phyloP scores from a whole-genome alignment of 2,113 vertebrate species.

The Brevimyrus niger region DNA sequence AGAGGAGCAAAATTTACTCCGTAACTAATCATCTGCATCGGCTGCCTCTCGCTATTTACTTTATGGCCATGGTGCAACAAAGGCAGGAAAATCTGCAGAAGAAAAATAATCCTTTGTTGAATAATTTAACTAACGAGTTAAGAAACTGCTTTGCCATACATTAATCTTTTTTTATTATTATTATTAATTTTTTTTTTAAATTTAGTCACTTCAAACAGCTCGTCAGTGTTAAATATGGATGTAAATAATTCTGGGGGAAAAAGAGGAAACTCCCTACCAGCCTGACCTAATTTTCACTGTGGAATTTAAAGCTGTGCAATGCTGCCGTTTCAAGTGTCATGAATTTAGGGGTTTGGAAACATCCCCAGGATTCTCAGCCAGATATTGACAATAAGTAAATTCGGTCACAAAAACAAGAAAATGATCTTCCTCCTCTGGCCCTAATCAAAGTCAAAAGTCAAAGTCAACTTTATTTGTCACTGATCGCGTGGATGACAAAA shows the following conservation, averaged over 20 bases:
- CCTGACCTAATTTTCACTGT: constrained; percentile 5
- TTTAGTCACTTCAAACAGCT: not conserved
- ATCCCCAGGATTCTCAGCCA: not conserved
- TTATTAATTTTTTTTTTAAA: too few relatives aligned
- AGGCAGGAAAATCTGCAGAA: not conserved
- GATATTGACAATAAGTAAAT: not conserved
- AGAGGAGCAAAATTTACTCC: not conserved
- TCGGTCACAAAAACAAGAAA: not conserved
- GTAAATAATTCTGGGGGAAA: not conserved
- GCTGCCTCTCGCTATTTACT: not conserved
- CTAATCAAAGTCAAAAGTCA: not conserved
- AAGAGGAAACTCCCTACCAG: not conserved
- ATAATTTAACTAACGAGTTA: constrained; percentile 4
- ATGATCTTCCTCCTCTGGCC: not conserved
- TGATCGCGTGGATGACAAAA: not conserved
- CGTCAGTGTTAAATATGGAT: constrained; percentile 6
- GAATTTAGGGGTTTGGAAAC: not conserved
- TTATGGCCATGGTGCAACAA: not conserved
- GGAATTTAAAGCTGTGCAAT: not conserved
- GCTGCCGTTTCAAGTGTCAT: not conserved
- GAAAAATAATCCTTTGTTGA: constrained; percentile 7
- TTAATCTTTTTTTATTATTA: not conserved
- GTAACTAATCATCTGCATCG: not conserved
- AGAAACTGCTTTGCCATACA: constrained; percentile 9
- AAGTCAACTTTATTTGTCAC: not conserved